These are phyloP conservation scores for Galaxea fascicularis DNA, from an alignment of 92 coral and sea anemone species.

Conservation along the genomic window DNA sequence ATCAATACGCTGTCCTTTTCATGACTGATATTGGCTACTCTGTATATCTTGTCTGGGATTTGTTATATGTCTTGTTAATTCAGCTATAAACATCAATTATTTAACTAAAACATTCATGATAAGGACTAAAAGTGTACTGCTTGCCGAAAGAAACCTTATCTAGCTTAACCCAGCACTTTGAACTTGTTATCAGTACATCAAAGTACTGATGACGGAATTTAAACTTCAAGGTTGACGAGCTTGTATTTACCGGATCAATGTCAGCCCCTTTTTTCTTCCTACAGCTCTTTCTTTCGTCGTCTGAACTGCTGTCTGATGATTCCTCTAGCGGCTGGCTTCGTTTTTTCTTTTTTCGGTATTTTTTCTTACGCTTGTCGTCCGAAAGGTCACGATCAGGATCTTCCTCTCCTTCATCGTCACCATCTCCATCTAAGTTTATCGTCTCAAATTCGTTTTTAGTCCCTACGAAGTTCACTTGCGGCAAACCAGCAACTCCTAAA, in stretches of 20 bases:
- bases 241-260: conserved; percentile 79
- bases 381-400: conserved; percentile 74
- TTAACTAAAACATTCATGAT: background rate
- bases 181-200: background rate
- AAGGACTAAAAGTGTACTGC: background rate
- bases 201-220: background rate
- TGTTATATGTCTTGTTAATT: background rate
- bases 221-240: background rate
- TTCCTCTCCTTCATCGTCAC: conserved; percentile 88
- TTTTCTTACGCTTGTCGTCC: conserved; percentile 77
- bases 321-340: conserved; percentile 74
- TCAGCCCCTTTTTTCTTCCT: conserved; percentile 53
- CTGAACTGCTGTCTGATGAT: conserved; percentile 88
- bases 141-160: background rate
- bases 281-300: conserved; percentile 73
- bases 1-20: background rate
- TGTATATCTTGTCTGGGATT: too few relatives aligned
- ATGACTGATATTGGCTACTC: conserved; percentile 3
- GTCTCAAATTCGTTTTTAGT: conserved; percentile 83
- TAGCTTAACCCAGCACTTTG: too few relatives aligned
- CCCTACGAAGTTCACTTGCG: conserved; percentile 60
- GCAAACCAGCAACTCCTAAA: conserved; percentile 70
- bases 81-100: background rate
- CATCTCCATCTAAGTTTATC: conserved; percentile 91
- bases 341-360: conserved; percentile 84